phyloP scores from a whole-genome alignment of 2,888 invertebrate genomes.

The Sylvicola cinctus region DNA sequence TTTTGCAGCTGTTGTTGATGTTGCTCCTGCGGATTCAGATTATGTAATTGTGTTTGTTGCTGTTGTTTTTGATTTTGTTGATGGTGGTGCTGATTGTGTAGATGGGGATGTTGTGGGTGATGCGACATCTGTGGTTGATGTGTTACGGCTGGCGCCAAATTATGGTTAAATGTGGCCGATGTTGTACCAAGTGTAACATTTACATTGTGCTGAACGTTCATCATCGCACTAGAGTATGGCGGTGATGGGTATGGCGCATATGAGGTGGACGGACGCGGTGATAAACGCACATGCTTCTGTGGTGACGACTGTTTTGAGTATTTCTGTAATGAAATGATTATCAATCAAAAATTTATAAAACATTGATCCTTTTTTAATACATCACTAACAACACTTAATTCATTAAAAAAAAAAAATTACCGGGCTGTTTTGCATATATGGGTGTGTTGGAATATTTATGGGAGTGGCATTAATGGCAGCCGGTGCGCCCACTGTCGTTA shows the following conservation, averaged over 20 bases:
- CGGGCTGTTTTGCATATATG: conserved; percentile 12
- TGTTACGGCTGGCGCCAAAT: conserved; percentile 1
- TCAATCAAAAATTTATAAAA: background rate
- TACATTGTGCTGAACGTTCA: conserved; percentile 5
- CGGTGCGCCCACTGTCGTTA: conserved; percentile 12
- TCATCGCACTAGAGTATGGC: conserved; percentile 13
- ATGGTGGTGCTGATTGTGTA: conserved; percentile 9
- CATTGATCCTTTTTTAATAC: no score
- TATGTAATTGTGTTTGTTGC: conserved; percentile 9
- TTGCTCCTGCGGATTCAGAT: conserved; percentile 10
- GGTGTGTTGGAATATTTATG: conserved; percentile 19
- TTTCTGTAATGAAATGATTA: conserved; percentile 12
- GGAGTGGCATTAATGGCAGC: conserved; percentile 6
- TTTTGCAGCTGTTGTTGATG: conserved; percentile 13
- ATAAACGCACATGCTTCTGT: conserved; percentile 51
- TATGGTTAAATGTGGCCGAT: conserved; percentile 7
- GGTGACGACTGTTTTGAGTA: conserved; percentile 18
- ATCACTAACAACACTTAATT: background rate
- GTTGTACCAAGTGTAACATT: conserved; percentile 13
- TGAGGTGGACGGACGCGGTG: conserved; percentile 39
- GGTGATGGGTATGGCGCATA: conserved; percentile 22
- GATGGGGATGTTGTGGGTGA: conserved; percentile 5
- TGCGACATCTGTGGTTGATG: conserved; percentile 16
- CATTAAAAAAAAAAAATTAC: conserved; percentile 6
- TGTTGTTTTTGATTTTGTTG: conserved; percentile 12